These are phyloP conservation scores for Neria commutata DNA, from an alignment of 2,888 invertebrate species.

Conservation along the genomic window DNA sequence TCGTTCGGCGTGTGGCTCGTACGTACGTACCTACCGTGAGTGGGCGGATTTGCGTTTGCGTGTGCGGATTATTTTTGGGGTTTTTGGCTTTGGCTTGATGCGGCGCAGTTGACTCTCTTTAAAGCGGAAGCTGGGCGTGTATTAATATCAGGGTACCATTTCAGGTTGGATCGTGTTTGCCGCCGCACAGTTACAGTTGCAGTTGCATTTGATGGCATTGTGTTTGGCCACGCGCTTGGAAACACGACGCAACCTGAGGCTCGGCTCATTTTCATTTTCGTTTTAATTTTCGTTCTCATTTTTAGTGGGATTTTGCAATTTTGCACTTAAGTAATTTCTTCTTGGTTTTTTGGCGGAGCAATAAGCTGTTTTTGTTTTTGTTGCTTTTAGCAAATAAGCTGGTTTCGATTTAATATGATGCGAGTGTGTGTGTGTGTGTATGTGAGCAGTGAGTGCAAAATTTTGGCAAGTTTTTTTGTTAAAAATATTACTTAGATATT, in stretches of 20 bases:
- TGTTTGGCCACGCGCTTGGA: slow-evolving; percentile 3
- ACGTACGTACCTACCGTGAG: background rate
- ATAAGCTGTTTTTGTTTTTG: slow-evolving; percentile 10
- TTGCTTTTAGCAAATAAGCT: slow-evolving; percentile 15
- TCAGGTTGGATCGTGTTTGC: slow-evolving; percentile 49
- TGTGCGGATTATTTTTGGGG: slow-evolving; percentile 15
- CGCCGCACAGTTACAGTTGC: slow-evolving; percentile 20
- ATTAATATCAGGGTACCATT: slow-evolving; percentile 60
- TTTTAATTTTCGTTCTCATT: slow-evolving; percentile 7
- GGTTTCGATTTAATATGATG: slow-evolving; percentile 10
- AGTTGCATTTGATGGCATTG: slow-evolving; percentile 31
- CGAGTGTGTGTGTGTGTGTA: slow-evolving; percentile 1
- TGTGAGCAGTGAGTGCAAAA: slow-evolving; percentile 9
- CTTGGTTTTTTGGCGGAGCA: slow-evolving; percentile 7
- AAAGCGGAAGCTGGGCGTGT: slow-evolving; percentile 58
- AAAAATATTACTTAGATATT: background rate
- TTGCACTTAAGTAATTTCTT: background rate
- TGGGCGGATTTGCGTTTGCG: slow-evolving; percentile 9
- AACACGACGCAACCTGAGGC: slow-evolving; percentile 32
- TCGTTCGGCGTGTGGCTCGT: background rate
- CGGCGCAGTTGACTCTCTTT: too few relatives aligned
- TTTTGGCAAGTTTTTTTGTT: background rate
- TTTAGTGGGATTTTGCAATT: slow-evolving; percentile 7
- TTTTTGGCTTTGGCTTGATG: slow-evolving; percentile 21
- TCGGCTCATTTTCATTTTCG: slow-evolving; percentile 24